phyloP scores from a whole-genome alignment of 1,140 invertebrate species.

The Amyelois transitella region DNA sequence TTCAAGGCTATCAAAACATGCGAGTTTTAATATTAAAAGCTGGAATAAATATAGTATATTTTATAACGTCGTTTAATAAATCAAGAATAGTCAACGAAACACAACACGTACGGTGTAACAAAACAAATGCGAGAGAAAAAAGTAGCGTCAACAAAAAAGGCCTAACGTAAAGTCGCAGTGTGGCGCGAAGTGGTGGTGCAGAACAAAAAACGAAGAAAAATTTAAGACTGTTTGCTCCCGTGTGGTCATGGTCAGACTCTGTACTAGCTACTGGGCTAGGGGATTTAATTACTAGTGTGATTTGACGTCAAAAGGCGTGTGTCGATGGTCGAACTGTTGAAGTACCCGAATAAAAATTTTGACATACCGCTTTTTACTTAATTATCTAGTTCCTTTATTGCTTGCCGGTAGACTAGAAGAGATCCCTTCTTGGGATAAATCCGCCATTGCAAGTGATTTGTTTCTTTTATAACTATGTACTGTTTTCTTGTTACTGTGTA shows the following conservation, averaged over 20 bases:
- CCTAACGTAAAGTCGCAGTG: slow-evolving; percentile 25
- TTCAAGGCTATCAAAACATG: not conserved
- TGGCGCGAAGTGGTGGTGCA: slow-evolving; percentile 36
- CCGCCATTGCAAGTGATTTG: too few relatives aligned
- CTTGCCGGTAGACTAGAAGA: too few relatives aligned
- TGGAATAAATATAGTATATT: not conserved
- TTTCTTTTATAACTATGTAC: too few relatives aligned
- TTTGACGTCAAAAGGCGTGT: not conserved
- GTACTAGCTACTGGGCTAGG: slow-evolving; percentile 22
- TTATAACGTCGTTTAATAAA: not conserved
- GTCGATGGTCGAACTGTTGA: not conserved
- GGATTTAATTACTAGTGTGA: slow-evolving; percentile 2
- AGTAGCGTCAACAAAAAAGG: slow-evolving; percentile 28
- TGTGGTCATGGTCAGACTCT: slow-evolving; percentile 12
- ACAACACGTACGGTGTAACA: not conserved
- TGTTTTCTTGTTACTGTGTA: too few relatives aligned
- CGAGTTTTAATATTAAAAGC: too few relatives aligned
- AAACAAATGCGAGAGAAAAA: not conserved
- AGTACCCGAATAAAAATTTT: too few relatives aligned
- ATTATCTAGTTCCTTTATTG: too few relatives aligned
- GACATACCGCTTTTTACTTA: too few relatives aligned
- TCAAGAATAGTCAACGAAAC: not conserved
- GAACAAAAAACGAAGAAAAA: slow-evolving; percentile 22
- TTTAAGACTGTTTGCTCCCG: slow-evolving; percentile 14
- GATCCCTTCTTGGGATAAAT: too few relatives aligned